These are phyloP conservation scores for Rhabdophis nuchalis DNA, from an alignment of 2,797 vertebrate species.

Conservation along the genomic window DNA sequence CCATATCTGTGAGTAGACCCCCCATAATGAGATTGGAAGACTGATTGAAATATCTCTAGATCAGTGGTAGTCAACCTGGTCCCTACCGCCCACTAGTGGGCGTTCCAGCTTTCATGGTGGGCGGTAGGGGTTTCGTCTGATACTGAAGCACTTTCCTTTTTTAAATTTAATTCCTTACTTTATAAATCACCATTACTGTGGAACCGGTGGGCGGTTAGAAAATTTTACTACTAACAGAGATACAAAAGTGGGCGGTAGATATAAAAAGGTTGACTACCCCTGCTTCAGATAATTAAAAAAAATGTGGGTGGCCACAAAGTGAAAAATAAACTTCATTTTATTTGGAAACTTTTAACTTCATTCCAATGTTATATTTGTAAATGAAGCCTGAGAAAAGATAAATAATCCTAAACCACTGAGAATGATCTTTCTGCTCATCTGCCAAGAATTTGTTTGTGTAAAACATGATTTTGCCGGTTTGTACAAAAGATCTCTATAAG, in stretches of 20 bases:
- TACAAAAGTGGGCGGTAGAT: too few species aligned
- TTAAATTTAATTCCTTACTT: too few species aligned
- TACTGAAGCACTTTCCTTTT: too few species aligned
- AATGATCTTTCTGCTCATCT: constrained; percentile 34
- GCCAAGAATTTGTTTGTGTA: background rate
- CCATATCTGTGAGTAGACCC: background rate
- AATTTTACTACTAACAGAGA: too few species aligned
- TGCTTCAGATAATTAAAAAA: constrained; percentile 30
- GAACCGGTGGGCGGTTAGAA: too few species aligned
- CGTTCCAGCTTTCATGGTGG: too few species aligned
- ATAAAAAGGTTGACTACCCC: too few species aligned
- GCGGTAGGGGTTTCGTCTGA: too few species aligned
- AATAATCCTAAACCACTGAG: constrained; percentile 47
- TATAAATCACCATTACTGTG: too few species aligned
- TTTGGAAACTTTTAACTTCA: constrained; percentile 42
- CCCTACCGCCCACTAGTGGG: too few species aligned
- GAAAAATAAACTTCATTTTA: constrained; percentile 56
- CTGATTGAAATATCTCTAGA: constrained; percentile 43
- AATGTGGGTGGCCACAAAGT: constrained; percentile 55
- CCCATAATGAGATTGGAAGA: constrained; percentile 34
- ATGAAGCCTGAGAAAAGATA: constrained; percentile 63
- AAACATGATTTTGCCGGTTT: constrained; percentile 1
- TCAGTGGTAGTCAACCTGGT: too few species aligned
- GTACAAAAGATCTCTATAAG: background rate
- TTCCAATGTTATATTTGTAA: constrained; percentile 58